Percentiles rank a stretch among this genome's conserved stretches.
These are phyloP conservation scores for Melanostoma mellinum DNA, from an alignment of 2,888 invertebrate genomes.

Conservation along the genomic window DNA sequence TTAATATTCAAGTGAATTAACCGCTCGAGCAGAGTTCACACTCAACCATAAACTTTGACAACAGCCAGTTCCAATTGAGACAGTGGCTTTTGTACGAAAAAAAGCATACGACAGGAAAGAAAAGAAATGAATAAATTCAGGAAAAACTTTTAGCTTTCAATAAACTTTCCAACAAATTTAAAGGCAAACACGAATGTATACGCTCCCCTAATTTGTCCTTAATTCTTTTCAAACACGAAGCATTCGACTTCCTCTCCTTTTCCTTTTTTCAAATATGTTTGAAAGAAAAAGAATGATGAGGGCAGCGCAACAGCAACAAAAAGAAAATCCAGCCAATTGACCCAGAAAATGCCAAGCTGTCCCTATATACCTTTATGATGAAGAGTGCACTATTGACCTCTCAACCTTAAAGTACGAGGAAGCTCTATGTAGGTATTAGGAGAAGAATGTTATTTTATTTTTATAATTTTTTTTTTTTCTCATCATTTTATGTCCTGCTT, in stretches of 20 bases:
- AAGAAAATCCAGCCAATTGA: constrained; percentile 57
- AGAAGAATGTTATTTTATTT: constrained; percentile 17
- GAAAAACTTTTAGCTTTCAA: constrained; percentile 53
- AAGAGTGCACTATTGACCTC: constrained; percentile 67
- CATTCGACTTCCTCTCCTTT: constrained; percentile 22
- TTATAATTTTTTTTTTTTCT: constrained; percentile 8
- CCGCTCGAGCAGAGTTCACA: constrained; percentile 43
- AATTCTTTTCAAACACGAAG: constrained; percentile 65
- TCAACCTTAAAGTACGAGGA: constrained; percentile 44
- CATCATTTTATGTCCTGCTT: constrained; percentile 45
- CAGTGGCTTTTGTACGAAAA: neutral
- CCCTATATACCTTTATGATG: constrained; percentile 33
- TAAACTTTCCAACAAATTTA: constrained; percentile 64
- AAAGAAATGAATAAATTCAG: constrained; percentile 29
- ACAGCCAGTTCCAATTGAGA: neutral
- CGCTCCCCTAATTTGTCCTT: constrained; percentile 64
- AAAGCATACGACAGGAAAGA: neutral
- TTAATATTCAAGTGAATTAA: constrained; percentile 45
- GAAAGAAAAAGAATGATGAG: constrained; percentile 34
- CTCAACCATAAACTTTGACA: constrained; percentile 43
- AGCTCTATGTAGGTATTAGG: constrained; percentile 14
- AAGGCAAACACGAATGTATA: constrained; percentile 67
- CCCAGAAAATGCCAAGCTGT: constrained; percentile 55
- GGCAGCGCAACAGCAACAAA: neutral
- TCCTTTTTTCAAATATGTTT: constrained; percentile 19